Evolutionary conservation across 1,140 invertebrate species (phyloP).

Genomic region (Drosophila willistoni): DNA sequence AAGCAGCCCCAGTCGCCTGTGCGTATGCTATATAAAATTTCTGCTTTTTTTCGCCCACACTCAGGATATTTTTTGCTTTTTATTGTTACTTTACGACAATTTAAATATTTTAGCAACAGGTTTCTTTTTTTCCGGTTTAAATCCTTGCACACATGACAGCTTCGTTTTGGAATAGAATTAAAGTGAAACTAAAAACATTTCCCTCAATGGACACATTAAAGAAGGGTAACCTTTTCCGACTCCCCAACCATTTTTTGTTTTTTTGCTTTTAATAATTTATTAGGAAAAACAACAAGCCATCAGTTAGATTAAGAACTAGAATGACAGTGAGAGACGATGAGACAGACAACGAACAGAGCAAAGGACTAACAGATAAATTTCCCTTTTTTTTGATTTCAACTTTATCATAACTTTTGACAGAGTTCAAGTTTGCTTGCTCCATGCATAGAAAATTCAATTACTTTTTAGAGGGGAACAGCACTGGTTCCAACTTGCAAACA

Average conservation of each 20-base stretch:
- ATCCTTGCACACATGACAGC: neutral
- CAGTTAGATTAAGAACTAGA: conserved; percentile 7
- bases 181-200: conserved; percentile 29
- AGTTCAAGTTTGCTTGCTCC: neutral
- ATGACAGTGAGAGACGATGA: too few species aligned
- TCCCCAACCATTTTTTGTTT: neutral
- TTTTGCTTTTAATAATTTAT: conserved; percentile 1
- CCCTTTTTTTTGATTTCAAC: conserved; percentile 6
- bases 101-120: conserved; percentile 62
- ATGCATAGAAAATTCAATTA: conserved; percentile 8
- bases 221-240: neutral
- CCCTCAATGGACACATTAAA: conserved; percentile 2
- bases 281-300: conserved; percentile 10
- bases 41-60: neutral
- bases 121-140: conserved; percentile 31
- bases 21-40: conserved; percentile 8
- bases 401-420: conserved; percentile 10
- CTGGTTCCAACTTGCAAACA: too few species aligned
- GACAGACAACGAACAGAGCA: neutral
- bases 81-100: conserved; percentile 43
- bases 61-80: conserved; percentile 4
- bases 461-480: neutral
- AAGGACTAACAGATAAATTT: conserved; percentile 3
- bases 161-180: conserved; percentile 27
- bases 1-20: conserved; percentile 3